Conservation (phyloP, 2,113 vertebrate species). For the Bucco capensis region DNA sequence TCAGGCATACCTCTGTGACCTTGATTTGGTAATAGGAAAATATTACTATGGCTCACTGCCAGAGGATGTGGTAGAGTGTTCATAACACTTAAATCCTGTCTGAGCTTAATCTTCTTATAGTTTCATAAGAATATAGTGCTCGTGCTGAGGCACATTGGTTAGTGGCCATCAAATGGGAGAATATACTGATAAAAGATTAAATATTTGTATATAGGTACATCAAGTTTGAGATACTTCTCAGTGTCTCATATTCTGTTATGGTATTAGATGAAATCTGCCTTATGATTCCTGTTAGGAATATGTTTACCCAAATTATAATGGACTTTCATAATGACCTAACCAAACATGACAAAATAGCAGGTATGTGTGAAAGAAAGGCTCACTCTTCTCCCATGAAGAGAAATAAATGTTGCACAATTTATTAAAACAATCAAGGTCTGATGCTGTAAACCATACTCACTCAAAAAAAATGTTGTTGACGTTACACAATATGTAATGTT, state of each 20-base stretch:
- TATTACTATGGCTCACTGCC: not conserved
- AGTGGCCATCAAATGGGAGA: not conserved
- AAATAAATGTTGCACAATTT: not conserved
- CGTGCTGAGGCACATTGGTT: not conserved
- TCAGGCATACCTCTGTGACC: constrained; percentile 29
- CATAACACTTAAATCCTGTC: constrained; percentile 66
- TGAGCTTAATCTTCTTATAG: constrained; percentile 59
- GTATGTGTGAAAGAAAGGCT: not conserved
- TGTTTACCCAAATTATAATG: not conserved
- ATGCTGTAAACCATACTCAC: not conserved
- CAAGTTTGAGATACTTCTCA: not conserved
- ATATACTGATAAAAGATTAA: not conserved
- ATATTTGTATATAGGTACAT: not conserved
- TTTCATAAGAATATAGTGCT: constrained; percentile 41
- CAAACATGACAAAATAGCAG: not conserved
- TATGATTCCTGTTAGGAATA: not conserved
- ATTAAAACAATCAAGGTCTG: not conserved
- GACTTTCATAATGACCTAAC: not conserved
- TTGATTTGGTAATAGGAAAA: constrained; percentile 59
- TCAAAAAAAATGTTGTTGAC: not conserved
- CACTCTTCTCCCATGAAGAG: not conserved
- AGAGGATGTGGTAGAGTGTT: constrained; percentile 41
- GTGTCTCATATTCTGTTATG: not conserved
- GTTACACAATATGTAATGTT: not conserved
- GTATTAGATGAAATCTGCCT: not conserved